Percentiles rank a stretch among this genome's conserved stretches.
Conservation (phyloP, 1,140 invertebrate genomes). For the Drosophila simulans region DNA sequence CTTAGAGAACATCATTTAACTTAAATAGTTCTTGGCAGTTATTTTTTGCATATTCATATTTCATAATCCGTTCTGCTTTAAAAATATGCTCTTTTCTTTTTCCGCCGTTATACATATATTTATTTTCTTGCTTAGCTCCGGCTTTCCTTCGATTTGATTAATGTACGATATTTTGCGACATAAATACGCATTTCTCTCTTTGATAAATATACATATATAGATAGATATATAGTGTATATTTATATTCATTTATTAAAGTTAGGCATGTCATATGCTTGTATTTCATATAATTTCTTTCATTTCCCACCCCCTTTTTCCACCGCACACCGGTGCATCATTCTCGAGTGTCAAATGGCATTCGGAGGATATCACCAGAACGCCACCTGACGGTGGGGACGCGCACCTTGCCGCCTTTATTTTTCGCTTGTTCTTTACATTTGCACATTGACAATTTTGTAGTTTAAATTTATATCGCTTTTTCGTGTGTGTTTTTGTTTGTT, state of each 20-base stretch:
- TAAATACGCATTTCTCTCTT: slow-evolving; percentile 47
- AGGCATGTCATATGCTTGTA: slow-evolving; percentile 48
- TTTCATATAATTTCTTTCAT: slow-evolving; percentile 73
- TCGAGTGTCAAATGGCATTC: neutral
- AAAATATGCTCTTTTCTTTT: slow-evolving; percentile 48
- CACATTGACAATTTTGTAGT: slow-evolving; percentile 11
- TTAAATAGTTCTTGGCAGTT: slow-evolving; percentile 82
- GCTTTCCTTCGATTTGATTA: slow-evolving; percentile 19
- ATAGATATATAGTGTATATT: slow-evolving; percentile 21
- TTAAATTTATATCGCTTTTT: slow-evolving; percentile 34
- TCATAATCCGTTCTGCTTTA: slow-evolving; percentile 48
- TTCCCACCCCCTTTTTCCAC: neutral
- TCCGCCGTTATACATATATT: slow-evolving; percentile 7
- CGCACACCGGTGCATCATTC: slow-evolving; percentile 1
- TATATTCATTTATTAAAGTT: slow-evolving; percentile 31
- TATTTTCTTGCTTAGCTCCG: slow-evolving; percentile 4
- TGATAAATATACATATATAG: slow-evolving; percentile 38
- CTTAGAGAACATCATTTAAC: slow-evolving; percentile 77
- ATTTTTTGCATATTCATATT: slow-evolving; percentile 66
- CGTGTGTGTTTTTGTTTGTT: slow-evolving; percentile 38
- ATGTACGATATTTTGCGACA: slow-evolving; percentile 58
- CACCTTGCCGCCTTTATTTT: neutral
- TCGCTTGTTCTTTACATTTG: slow-evolving; percentile 1
- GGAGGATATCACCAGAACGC: slow-evolving; percentile 10
- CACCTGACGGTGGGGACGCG: slow-evolving; percentile 16